Evolutionary conservation across 2,888 invertebrate species (phyloP).

Genomic region (Mactromeris polynyma): DNA sequence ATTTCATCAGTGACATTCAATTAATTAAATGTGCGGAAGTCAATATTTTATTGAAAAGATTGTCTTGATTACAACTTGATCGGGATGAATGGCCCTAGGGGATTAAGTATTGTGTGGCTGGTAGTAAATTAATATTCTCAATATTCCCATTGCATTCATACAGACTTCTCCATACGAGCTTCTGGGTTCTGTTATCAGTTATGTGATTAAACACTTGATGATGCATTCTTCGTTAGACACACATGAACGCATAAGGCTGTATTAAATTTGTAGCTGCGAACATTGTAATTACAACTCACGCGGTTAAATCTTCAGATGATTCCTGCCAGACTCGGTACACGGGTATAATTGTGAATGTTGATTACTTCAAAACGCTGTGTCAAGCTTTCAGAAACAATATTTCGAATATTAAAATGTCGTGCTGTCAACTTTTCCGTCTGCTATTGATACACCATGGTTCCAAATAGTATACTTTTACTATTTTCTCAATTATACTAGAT

Average conservation of each 20-base stretch:
- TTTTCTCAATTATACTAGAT: too few species aligned
- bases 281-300: neutral
- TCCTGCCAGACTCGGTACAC: neutral
- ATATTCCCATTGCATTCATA: neutral
- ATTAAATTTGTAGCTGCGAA: conserved; percentile 15
- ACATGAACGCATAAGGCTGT: neutral
- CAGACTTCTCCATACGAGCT: neutral
- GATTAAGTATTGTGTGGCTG: neutral
- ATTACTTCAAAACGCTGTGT: neutral
- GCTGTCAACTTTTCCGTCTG: neutral
- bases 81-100: neutral
- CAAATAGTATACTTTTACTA: too few species aligned
- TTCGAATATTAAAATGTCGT: neutral
- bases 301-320: neutral
- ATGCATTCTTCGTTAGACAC: neutral
- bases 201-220: conserved; percentile 6
- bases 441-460: too few species aligned
- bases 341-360: neutral
- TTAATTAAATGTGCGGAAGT: conserved; percentile 13
- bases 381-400: neutral
- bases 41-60: conserved; percentile 12
- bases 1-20: neutral
- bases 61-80: conserved; percentile 9
- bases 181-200: conserved; percentile 3
- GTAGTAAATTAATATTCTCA: conserved; percentile 13